phyloP scores from a whole-genome alignment of 2,113 vertebrate genomes.

The Terrapene triunguis region DNA sequence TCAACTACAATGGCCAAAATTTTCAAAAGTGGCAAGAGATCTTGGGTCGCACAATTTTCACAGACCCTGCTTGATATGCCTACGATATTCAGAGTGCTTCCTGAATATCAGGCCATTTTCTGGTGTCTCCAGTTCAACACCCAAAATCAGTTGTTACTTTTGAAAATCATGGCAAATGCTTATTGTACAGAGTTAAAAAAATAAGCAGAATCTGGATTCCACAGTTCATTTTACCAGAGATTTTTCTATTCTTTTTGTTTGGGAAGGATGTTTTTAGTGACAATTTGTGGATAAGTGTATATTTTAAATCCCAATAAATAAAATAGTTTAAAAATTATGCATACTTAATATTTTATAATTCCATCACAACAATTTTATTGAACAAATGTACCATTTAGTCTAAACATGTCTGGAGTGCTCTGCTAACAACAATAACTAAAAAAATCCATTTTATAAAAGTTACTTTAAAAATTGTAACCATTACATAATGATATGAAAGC shows the following conservation, averaged over 20 bases:
- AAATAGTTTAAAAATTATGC: not conserved
- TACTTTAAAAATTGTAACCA: not conserved
- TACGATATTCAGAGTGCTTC: not conserved
- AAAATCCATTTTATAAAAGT: not conserved
- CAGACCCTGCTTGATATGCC: not conserved
- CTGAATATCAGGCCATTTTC: constrained; percentile 26
- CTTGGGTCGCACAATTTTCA: not conserved
- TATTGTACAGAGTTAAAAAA: not conserved
- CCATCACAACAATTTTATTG: not conserved
- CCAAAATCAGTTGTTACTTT: not conserved
- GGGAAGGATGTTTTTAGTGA: not conserved
- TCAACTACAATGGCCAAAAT: not conserved
- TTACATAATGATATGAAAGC: not conserved
- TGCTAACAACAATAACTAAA: not conserved
- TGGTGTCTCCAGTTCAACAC: constrained; percentile 39
- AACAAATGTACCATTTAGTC: not conserved
- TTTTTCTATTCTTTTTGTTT: not conserved
- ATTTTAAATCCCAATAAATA: not conserved
- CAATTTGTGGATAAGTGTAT: not conserved
- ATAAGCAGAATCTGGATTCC: not conserved
- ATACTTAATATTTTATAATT: not conserved
- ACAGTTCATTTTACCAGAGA: not conserved
- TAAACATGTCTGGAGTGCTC: not conserved
- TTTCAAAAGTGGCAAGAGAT: not conserved
- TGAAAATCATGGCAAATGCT: not conserved